Evolutionary conservation across 2,888 invertebrate species (phyloP).

Genomic region (Patella pellucida): DNA sequence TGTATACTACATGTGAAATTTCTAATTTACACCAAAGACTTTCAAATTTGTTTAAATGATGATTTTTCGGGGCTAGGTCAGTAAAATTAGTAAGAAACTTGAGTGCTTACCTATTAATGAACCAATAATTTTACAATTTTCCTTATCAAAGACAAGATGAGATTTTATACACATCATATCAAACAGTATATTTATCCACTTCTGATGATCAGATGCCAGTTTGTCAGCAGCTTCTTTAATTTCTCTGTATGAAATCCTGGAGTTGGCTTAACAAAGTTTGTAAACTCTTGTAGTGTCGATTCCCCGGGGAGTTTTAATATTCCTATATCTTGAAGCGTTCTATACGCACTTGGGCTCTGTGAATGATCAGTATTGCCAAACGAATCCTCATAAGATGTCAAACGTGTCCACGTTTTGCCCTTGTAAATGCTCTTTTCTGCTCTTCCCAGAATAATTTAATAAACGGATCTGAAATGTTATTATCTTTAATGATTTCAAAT

Average conservation of each 20-base stretch:
- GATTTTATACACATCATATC: neutral
- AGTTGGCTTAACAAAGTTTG: neutral
- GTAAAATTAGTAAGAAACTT: too few species aligned
- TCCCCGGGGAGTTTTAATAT: neutral
- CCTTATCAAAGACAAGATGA: neutral
- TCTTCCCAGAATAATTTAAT: slow-evolving; percentile 6
- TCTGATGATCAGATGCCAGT: neutral
- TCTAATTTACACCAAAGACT: too few species aligned
- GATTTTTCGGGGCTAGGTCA: too few species aligned
- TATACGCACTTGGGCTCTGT: neutral
- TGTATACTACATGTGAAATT: too few species aligned
- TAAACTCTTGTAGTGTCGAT: neutral
- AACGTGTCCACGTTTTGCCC: neutral
- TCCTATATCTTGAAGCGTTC: neutral
- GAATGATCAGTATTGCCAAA: neutral
- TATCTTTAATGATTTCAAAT: neutral
- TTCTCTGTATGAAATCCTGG: neutral
- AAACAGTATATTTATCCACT: neutral
- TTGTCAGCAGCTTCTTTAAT: neutral
- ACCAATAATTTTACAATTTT: neutral
- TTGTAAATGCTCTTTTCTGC: neutral
- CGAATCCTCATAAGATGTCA: neutral
- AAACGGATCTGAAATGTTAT: neutral
- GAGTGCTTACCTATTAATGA: neutral
- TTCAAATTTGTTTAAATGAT: too few species aligned